Conservation (phyloP, 2,797 vertebrate species). For the Phoeniculus purpureus region DNA sequence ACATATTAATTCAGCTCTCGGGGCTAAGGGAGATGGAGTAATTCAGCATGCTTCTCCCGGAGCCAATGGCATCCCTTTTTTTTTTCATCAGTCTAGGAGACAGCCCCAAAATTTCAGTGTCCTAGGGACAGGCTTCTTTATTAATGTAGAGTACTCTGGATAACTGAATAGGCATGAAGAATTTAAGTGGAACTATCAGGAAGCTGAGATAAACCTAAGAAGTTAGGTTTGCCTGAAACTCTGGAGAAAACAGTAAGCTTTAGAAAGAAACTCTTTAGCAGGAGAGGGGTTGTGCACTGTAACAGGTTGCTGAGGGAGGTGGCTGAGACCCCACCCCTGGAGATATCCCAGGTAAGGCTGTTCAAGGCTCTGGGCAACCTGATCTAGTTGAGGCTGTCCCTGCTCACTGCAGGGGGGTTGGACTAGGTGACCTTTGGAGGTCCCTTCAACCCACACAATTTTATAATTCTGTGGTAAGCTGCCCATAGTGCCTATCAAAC, state of each 20-base stretch:
- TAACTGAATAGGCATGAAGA: neutral
- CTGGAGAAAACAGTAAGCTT: neutral
- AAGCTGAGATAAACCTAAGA: neutral
- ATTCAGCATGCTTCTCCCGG: neutral
- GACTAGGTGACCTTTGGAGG: no score
- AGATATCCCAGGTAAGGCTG: no score
- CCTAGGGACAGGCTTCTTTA: neutral
- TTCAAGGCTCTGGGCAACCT: no score
- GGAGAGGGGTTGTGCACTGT: no score
- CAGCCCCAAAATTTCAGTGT: rapidly evolving
- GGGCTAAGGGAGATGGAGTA: neutral
- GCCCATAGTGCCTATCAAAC: rapidly evolving
- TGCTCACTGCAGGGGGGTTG: no score
- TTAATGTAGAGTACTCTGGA: neutral
- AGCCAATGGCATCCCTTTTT: neutral
- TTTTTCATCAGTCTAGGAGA: neutral
- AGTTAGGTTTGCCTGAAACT: neutral
- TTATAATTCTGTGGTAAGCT: neutral
- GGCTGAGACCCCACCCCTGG: no score
- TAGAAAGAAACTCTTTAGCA: no score
- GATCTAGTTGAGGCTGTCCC: no score
- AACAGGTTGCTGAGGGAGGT: no score
- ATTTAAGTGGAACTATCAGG: neutral
- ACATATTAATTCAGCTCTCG: neutral
- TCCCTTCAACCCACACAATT: no score